Conservation (phyloP, 2,113 vertebrate genomes). For the Copsychus sechellarum region DNA sequence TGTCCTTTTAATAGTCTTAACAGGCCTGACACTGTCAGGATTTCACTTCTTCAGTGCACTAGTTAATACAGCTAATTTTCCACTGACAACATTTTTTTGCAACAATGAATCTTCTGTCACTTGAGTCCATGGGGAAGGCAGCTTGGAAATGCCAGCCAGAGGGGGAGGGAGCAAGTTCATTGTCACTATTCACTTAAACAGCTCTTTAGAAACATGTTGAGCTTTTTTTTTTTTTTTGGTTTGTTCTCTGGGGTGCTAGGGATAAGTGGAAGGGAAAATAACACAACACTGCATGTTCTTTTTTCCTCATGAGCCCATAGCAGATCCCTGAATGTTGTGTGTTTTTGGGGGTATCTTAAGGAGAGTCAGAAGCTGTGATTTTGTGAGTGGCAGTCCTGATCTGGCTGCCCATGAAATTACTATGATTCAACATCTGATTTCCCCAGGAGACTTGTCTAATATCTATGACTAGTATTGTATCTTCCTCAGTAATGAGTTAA, state of each 20-base stretch:
- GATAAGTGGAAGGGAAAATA: not conserved
- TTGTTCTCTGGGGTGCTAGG: not conserved
- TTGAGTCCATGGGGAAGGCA: constrained; percentile 20
- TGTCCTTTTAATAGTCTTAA: constrained; percentile 54
- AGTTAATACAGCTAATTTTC: constrained; percentile 68
- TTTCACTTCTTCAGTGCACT: constrained; percentile 43
- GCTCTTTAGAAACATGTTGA: not conserved
- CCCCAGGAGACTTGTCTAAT: not conserved
- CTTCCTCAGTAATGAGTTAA: not conserved
- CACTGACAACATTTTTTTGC: constrained; percentile 61
- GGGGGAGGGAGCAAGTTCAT: not conserved
- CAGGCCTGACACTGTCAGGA: constrained; percentile 49
- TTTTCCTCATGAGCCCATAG: not conserved
- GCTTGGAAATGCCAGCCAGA: constrained; percentile 47
- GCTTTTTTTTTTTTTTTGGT: not conserved
- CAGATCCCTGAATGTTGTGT: not conserved
- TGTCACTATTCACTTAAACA: not conserved
- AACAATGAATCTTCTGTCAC: constrained; percentile 64
- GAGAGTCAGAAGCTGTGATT: not conserved
- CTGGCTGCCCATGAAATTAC: not conserved
- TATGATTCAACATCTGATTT: not conserved
- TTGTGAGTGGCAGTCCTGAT: not conserved
- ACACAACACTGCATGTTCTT: not conserved
- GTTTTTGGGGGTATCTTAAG: not conserved
- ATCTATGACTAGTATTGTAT: not conserved